These are phyloP conservation scores for Dicyrtoma fusca DNA, from an alignment of 2,888 invertebrate species.

Conservation along the genomic window DNA sequence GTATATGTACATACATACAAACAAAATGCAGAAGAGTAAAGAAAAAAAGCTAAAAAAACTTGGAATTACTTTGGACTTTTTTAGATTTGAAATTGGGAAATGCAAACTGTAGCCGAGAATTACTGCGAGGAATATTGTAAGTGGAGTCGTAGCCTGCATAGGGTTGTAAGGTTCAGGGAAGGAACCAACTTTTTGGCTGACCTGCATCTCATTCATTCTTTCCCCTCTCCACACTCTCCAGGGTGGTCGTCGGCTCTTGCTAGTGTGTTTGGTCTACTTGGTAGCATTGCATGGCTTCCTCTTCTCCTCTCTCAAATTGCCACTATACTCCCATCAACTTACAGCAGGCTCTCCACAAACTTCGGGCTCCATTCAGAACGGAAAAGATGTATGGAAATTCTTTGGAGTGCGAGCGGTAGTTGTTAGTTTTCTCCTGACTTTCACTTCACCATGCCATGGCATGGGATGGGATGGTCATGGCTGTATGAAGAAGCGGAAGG, in stretches of 20 bases:
- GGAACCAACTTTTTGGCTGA: conserved; percentile 23
- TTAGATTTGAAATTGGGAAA: too few species aligned
- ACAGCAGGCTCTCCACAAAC: too few species aligned
- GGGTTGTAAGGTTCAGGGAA: neutral
- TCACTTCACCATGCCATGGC: neutral
- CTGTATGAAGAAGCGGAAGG: too few species aligned
- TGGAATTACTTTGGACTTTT: too few species aligned
- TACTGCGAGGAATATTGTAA: neutral
- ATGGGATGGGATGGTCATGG: too few species aligned
- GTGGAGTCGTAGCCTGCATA: neutral
- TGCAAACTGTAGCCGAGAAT: too few species aligned
- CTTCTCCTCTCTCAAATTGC: neutral
- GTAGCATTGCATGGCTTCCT: neutral
- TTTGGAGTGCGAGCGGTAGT: neutral
- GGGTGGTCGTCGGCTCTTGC: neutral
- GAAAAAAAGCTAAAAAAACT: too few species aligned
- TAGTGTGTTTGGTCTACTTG: too few species aligned
- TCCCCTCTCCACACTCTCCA: conserved; percentile 10
- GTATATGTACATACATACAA: too few species aligned
- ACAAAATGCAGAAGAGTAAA: too few species aligned
- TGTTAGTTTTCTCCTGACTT: conserved; percentile 4
- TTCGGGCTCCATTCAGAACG: neutral
- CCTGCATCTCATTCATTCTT: conserved; percentile 23
- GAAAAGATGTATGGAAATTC: conserved; percentile 27
- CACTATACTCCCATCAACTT: too few species aligned